Conservation (phyloP, 2,888 invertebrate species). For the Sepiola atlantica region DNA sequence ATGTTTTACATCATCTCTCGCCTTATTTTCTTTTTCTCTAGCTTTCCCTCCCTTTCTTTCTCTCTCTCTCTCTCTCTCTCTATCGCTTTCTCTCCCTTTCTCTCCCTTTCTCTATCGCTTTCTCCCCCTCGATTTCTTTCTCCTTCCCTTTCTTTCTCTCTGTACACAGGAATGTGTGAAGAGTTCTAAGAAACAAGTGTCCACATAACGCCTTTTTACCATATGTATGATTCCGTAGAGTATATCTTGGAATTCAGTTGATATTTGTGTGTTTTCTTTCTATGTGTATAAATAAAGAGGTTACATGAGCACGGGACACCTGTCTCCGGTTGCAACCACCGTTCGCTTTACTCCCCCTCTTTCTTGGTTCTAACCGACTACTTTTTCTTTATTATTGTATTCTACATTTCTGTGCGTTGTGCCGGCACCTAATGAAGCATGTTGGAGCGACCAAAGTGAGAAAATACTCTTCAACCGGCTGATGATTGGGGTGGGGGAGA, state of each 20-base stretch:
- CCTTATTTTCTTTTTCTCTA: too few species aligned
- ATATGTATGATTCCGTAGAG: not conserved
- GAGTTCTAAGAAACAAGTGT: not conserved
- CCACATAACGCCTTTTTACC: not conserved
- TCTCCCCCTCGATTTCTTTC: too few species aligned
- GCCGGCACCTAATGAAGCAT: conserved; percentile 11
- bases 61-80: too few species aligned
- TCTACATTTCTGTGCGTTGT: conserved; percentile 9
- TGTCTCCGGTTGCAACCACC: conserved; percentile 20
- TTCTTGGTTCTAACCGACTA: not conserved
- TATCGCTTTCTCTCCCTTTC: too few species aligned
- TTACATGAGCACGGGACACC: not conserved
- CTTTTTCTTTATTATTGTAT: not conserved
- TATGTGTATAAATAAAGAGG: not conserved
- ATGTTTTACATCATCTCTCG: too few species aligned
- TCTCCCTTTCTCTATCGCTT: too few species aligned
- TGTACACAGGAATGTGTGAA: not conserved
- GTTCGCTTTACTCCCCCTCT: not conserved
- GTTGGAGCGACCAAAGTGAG: not conserved
- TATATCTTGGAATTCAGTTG: not conserved
- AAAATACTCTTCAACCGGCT: not conserved
- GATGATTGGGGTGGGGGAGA: not conserved
- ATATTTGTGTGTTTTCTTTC: not conserved
- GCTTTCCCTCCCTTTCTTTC: too few species aligned
- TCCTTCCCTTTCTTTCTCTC: too few species aligned